phyloP scores from a whole-genome alignment of 1,140 invertebrate species.

The Drosophila tropicalis region DNA sequence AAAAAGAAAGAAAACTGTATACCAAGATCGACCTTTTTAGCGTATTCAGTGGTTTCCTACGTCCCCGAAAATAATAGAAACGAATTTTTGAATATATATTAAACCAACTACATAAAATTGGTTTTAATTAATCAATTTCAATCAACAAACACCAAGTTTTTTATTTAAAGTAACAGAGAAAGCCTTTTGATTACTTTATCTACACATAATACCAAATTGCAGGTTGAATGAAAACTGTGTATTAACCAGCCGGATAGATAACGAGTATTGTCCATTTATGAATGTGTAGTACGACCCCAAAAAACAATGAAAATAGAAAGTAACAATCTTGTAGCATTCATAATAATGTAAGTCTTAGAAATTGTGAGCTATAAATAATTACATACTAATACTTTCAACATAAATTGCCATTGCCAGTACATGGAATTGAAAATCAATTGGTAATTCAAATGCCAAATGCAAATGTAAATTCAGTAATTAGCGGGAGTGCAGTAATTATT shows the following conservation, averaged over 20 bases:
- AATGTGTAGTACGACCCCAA: slow-evolving; percentile 39
- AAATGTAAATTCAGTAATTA: neutral
- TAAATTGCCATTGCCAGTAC: neutral
- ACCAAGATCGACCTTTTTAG: slow-evolving; percentile 15
- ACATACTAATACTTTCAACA: slow-evolving; percentile 38
- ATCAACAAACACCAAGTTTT: slow-evolving; percentile 71
- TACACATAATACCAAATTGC: slow-evolving; percentile 49
- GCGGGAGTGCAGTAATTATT: neutral
- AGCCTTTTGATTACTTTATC: slow-evolving; percentile 76
- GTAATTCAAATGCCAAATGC: neutral
- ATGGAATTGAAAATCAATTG: neutral
- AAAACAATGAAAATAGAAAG: slow-evolving; percentile 21
- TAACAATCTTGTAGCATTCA: slow-evolving; percentile 34
- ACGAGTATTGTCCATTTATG: slow-evolving; percentile 47
- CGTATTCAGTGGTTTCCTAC: slow-evolving; percentile 60
- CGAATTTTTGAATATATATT: slow-evolving; percentile 55
- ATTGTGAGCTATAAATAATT: slow-evolving; percentile 28
- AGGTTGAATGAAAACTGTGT: slow-evolving; percentile 36
- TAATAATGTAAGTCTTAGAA: slow-evolving; percentile 19
- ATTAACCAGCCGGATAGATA: slow-evolving; percentile 30
- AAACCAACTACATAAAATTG: neutral
- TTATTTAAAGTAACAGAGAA: slow-evolving; percentile 50
- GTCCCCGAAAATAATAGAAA: slow-evolving; percentile 30
- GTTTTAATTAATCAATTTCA: slow-evolving; percentile 43
- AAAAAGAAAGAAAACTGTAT: slow-evolving; percentile 22